Evolutionary conservation across 2,888 invertebrate genomes (phyloP), one percentile per base, ranked within the genome.

Genomic region (Mermis nigrescens): DNA sequence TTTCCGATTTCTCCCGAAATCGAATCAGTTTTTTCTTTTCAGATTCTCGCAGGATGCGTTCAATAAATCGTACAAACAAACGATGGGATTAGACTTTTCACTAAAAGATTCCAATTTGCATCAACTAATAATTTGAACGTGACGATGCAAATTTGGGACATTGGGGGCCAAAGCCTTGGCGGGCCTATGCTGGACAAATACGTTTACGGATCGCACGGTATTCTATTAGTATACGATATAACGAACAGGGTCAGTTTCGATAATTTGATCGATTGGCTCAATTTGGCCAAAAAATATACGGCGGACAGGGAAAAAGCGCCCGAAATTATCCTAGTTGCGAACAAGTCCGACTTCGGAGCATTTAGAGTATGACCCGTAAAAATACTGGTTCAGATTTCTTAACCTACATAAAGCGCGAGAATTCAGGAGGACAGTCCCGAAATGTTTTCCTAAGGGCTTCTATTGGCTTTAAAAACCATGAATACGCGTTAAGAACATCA

Each of bases 161-260:
- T 89, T 58, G 85, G 86, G 52, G 88, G 89, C 26, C 81, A 82
- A 63, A 82, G 85, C 45, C 75, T 85, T 15, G 79, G 79, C 54
- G 84, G 85, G 7, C 77, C 79, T 61, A 87, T 89, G 86, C 76
- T 89, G 51, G 82, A 81, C 65, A 79, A 79, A 66, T 79, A 79
- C 67, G 68, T 79, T 26, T 77, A 72, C 68, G 77, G 76, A 31
- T 72, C 76, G 58, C 71, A 77, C 66, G 77, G 76, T 7, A 79
- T 86, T 57, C 72, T 88, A 57, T 76, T 88, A 63, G 83, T 86
- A 0, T 88, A 86, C 71, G 88, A 89, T 71, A 81, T 89, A 58
- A 86, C 86, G 31, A 85, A 83, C 71, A 77, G 80, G 55, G 78
- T 81, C 65, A 86, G 85, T 72, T 88, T 89, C 73, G 85, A 85